Conservation (phyloP, 2,797 vertebrate species). For the Podarcis siculus region DNA sequence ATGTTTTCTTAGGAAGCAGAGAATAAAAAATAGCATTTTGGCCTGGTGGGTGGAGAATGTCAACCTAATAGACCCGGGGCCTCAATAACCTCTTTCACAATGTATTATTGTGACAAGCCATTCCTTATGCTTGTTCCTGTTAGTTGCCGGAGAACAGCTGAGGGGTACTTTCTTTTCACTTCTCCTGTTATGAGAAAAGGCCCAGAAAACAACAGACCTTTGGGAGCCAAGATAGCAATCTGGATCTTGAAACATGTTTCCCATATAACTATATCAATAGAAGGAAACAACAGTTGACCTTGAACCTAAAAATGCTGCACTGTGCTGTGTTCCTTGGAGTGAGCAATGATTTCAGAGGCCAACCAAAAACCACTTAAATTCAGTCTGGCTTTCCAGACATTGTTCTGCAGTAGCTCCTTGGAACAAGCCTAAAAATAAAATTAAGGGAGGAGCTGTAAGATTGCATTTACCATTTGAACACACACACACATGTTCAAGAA, state of each 20-base stretch:
- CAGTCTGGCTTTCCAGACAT: slow-evolving; percentile 31
- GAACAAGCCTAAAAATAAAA: not conserved
- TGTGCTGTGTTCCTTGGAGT: slow-evolving; percentile 24
- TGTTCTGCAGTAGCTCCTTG: slow-evolving; percentile 13
- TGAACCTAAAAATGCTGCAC: slow-evolving; percentile 40
- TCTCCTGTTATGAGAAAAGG: slow-evolving; percentile 34
- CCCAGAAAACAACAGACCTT: slow-evolving; percentile 47
- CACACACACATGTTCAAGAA: not conserved
- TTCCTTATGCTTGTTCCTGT: slow-evolving; percentile 54
- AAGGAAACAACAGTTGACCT: slow-evolving; percentile 47
- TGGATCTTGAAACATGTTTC: slow-evolving; percentile 47
- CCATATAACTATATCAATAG: slow-evolving; percentile 44
- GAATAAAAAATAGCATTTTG: slow-evolving; percentile 11
- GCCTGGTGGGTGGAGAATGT: slow-evolving; percentile 47
- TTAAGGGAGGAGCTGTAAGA: not conserved
- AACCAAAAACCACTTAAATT: slow-evolving; percentile 40
- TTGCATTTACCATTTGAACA: not conserved
- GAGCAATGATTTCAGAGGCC: slow-evolving; percentile 41
- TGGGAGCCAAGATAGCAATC: slow-evolving; percentile 51
- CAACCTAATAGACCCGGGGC: slow-evolving; percentile 48
- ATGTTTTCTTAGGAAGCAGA: slow-evolving; percentile 19
- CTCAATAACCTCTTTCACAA: slow-evolving; percentile 56
- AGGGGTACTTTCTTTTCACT: slow-evolving; percentile 52
- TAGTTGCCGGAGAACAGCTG: slow-evolving; percentile 35
- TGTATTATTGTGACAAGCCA: slow-evolving; percentile 53